A percentile compares a stretch with the other conserved stretches of the same genome.
Evolutionary conservation across 2,113 vertebrate species (phyloP).

Genomic region (Misgurnus mizolepis): DNA sequence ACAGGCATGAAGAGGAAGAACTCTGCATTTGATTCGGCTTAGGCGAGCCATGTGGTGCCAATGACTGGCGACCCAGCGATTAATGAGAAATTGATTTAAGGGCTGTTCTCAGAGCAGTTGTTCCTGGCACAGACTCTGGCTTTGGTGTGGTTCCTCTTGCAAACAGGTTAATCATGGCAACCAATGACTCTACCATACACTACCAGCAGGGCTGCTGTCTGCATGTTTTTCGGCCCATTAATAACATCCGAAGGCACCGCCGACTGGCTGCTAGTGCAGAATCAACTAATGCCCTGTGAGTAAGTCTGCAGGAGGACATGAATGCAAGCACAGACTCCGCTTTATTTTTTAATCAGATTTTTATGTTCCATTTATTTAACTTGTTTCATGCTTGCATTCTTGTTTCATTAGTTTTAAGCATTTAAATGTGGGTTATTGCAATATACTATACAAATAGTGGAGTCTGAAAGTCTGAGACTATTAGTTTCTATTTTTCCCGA

Average conservation of each 20-base stretch:
- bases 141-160: constrained; percentile 58
- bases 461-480: too few relatives aligned
- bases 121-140: constrained; percentile 28
- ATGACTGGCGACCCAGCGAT: constrained; percentile 40
- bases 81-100: constrained; percentile 60
- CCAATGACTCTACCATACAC: constrained; percentile 53
- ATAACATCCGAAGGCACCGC: constrained; percentile 47
- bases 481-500: too few relatives aligned
- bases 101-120: constrained; percentile 47
- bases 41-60: constrained; percentile 41
- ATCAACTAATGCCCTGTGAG: constrained; percentile 39
- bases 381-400: background rate
- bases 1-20: constrained; percentile 25
- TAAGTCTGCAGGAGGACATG: background rate
- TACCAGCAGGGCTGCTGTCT: constrained; percentile 46
- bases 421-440: background rate
- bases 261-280: constrained; percentile 1
- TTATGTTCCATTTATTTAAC: background rate
- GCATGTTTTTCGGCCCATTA: constrained; percentile 51
- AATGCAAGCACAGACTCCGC: background rate
- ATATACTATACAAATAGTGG: background rate
- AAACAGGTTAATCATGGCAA: constrained; percentile 57
- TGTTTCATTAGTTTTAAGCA: background rate
- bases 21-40: constrained; percentile 37
- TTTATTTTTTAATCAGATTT: constrained; percentile 15